Conservation (phyloP, 2,113 vertebrate genomes). For the Vireo altiloquus region DNA sequence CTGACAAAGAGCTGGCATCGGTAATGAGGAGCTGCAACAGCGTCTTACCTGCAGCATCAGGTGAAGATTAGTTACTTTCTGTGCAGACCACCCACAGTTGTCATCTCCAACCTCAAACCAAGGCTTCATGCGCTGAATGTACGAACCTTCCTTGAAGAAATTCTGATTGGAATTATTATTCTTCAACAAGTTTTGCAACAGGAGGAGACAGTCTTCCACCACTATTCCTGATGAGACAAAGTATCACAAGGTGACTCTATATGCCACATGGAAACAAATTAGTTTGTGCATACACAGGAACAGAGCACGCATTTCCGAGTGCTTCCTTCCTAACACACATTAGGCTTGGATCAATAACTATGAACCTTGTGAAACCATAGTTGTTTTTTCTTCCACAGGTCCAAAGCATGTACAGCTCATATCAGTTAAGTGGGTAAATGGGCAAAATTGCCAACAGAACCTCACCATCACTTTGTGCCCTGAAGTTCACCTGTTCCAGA, state of each 20-base stretch:
- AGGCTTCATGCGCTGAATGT: conserved; percentile 96
- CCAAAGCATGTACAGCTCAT: background rate
- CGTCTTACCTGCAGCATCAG: conserved; percentile 92
- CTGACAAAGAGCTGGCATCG: rapidly evolving
- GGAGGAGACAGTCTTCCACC: conserved; percentile 94
- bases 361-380: background rate
- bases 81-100: conserved; percentile 96
- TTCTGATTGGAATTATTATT: conserved; percentile 99
- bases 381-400: background rate
- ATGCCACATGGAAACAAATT: background rate
- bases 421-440: background rate
- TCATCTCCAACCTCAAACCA: conserved; percentile 99
- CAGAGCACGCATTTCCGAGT: background rate
- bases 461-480: background rate
- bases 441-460: background rate
- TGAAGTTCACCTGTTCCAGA: background rate
- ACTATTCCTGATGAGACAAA: conserved; percentile 84
- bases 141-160: conserved; percentile 99
- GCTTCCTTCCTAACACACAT: background rate
- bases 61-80: conserved; percentile 97
- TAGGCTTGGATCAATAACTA: background rate
- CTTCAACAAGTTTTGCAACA: conserved; percentile 91
- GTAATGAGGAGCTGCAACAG: background rate
- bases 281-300: background rate
- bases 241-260: background rate